These are phyloP conservation scores for Lacanobia oleracea DNA, from an alignment of 2,888 invertebrate genomes.

Conservation along the genomic window DNA sequence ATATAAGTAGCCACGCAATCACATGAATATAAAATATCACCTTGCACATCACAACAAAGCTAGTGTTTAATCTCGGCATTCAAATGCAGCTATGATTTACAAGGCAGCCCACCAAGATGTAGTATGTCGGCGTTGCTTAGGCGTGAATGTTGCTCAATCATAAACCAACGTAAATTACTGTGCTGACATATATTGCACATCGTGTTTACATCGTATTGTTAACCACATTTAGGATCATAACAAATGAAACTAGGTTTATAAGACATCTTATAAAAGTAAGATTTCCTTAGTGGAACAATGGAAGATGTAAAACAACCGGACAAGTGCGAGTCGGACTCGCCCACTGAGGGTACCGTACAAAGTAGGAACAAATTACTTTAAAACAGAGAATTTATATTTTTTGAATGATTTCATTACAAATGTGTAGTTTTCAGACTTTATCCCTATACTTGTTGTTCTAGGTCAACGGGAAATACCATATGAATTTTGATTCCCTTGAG, in stretches of 20 bases:
- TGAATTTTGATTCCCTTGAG: too few relatives aligned
- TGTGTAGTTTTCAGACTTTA: too few relatives aligned
- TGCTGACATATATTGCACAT: slow-evolving; percentile 59
- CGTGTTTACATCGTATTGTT: slow-evolving; percentile 38
- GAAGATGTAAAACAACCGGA: too few relatives aligned
- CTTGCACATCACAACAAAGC: slow-evolving; percentile 19
- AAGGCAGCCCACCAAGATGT: slow-evolving; percentile 37
- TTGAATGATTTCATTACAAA: too few relatives aligned
- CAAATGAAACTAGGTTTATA: not conserved
- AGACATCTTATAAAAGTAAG: not conserved
- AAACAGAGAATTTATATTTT: too few relatives aligned
- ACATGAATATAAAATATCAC: slow-evolving; percentile 33
- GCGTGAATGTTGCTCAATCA: slow-evolving; percentile 53
- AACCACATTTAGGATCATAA: slow-evolving; percentile 8
- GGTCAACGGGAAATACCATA: too few relatives aligned
- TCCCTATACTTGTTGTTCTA: too few relatives aligned
- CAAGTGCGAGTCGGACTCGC: too few relatives aligned
- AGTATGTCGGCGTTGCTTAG: slow-evolving; percentile 44
- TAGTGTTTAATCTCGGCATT: slow-evolving; percentile 29
- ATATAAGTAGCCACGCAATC: too few relatives aligned
- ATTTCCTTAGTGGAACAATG: too few relatives aligned
- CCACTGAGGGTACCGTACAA: too few relatives aligned
- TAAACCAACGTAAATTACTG: slow-evolving; percentile 45
- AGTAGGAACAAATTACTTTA: too few relatives aligned
- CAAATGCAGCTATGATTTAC: slow-evolving; percentile 36